Percentiles rank a stretch among this genome's conserved stretches.
Conservation (phyloP, 2,113 vertebrate species). For the Suricata suricatta region DNA sequence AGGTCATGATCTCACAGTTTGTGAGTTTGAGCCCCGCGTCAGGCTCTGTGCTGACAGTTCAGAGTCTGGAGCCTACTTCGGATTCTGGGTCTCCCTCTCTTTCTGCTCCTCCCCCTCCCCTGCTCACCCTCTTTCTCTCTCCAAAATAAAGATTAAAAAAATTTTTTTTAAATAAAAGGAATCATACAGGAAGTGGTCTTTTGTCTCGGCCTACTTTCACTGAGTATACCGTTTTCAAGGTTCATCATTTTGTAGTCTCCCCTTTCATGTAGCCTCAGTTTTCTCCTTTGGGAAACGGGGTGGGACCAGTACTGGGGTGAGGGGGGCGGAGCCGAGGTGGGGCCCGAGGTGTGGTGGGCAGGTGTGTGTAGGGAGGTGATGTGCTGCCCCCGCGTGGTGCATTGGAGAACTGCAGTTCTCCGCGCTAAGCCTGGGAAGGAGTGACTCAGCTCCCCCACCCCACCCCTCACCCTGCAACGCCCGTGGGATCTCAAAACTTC, state of each 20-base stretch:
- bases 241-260: not conserved
- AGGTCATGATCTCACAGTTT: no score
- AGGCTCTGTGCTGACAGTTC: no score
- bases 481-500: not conserved
- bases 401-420: not conserved
- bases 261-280: not conserved
- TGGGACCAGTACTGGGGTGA: fast-evolving
- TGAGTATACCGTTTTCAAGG: not conserved
- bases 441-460: not conserved
- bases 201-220: not conserved
- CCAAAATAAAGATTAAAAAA: no score
- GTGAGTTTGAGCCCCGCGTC: no score
- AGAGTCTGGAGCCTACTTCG: no score
- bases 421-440: not conserved
- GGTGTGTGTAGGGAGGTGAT: not conserved
- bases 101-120: no score
- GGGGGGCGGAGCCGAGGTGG: no score
- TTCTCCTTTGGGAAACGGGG: not conserved
- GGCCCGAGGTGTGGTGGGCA: not conserved
- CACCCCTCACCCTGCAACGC: not conserved
- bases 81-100: no score
- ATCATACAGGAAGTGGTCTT: not conserved
- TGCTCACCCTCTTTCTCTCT: no score
- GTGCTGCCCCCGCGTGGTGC: slow-evolving; percentile 42
- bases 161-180: no score